These are phyloP conservation scores for Peromyscus californicus DNA, from an alignment of 2,113 vertebrate genomes.

Conservation along the genomic window DNA sequence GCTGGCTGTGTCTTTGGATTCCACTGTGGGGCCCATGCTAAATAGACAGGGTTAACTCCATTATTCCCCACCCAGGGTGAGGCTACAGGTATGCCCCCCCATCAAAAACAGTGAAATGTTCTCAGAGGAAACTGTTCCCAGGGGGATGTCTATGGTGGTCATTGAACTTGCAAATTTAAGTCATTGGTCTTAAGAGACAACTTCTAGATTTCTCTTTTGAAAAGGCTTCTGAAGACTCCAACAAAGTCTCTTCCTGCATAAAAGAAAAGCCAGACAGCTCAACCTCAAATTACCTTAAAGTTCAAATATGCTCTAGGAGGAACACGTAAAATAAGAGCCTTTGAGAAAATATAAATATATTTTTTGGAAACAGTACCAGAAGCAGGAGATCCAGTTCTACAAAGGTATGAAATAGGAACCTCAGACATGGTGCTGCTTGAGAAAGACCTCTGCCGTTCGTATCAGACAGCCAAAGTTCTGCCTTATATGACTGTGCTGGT, in stretches of 20 bases:
- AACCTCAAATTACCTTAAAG: background rate
- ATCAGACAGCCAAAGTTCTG: background rate
- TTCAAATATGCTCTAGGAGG: background rate
- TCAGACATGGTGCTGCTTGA: background rate
- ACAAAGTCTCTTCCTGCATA: background rate
- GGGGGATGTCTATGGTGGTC: background rate
- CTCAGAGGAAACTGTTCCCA: background rate
- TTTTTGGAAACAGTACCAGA: background rate
- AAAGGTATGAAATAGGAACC: background rate
- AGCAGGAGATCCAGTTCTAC: background rate
- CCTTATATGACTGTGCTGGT: background rate
- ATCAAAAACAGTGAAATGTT: background rate
- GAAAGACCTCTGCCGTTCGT: background rate
- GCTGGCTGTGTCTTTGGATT: background rate
- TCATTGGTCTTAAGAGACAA: background rate
- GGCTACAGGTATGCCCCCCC: background rate
- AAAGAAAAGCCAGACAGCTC: background rate
- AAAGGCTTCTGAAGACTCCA: background rate
- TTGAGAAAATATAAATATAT: background rate
- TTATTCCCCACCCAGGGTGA: background rate
- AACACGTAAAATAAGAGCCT: conserved; percentile 7
- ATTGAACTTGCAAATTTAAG: background rate
- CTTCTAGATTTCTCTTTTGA: background rate
- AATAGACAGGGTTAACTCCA: background rate
- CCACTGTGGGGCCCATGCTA: background rate